Evolutionary conservation across 2,888 invertebrate species (phyloP), one percentile per base, ranked within the genome.

Genomic region (Morpho helenor): DNA sequence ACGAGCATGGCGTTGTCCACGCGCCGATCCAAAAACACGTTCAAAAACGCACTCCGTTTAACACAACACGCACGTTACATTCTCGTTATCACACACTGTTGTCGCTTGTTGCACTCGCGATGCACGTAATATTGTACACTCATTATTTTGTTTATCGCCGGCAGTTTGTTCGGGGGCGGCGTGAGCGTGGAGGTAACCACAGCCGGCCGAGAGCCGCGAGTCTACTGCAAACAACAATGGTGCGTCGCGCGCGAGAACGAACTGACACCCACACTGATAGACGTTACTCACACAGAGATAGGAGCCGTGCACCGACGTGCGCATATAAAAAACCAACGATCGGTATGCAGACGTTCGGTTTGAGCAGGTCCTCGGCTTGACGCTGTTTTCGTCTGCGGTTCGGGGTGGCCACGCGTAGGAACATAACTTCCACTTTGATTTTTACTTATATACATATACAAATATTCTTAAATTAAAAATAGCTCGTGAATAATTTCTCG

Each of bases 291-390:
- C 83, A 75, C 65, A 59, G 62, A 65, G 59, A 54, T 60, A 61
- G 63, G n/a, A 49, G 50, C 68, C 78, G 83, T 84, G 84, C 82
- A 84, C 82, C 75, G 77, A 82, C 79, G 73, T 74, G 75, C 80
- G 79, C 78, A 80, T 87, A 87, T 86, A 90, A 90, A 90, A 90
- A 90, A 88, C 87, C 81, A 82, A 81, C 87, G 88, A 90, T 90
- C 87, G 90, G 90, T 90, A 90, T 90, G 90, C 89, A 89, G 90
- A 89, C 90, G 87, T 87, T 89, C 82, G 86, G 87, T 88, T 86
- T 82, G 85, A 86, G 87, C 88, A 89, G 89, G 88, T 89, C 89
- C 88, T 84, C 82, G 82, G 84, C 83, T 86, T 85, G 87, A 84
- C 87, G 88, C 88, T 87, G 88, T 89, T 89, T 90, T 90, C 88